These are phyloP conservation scores for Nasonia longicornis DNA, from an alignment of 1,140 invertebrate species.

Conservation along the genomic window DNA sequence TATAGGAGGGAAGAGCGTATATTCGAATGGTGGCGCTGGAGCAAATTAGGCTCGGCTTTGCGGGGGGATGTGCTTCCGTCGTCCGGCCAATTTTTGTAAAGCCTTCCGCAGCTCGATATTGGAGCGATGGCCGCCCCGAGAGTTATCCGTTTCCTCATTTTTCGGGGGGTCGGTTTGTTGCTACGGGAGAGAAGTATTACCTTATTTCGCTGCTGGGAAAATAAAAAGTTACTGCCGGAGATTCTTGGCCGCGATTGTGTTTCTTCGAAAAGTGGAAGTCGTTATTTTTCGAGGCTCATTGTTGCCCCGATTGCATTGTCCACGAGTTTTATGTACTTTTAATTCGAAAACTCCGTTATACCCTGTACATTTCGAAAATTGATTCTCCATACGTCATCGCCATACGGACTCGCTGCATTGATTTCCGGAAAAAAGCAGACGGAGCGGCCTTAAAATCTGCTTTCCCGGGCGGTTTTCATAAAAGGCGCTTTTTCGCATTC, in stretches of 20 bases:
- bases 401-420: no score
- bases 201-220: neutral
- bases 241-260: neutral
- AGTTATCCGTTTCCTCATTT: neutral
- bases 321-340: no score
- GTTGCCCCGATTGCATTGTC: neutral
- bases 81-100: neutral
- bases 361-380: neutral
- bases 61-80: neutral
- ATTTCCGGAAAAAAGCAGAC: no score
- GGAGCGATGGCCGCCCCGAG: neutral
- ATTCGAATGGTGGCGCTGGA: neutral
- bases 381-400: no score
- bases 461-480: neutral
- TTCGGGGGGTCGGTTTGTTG: neutral
- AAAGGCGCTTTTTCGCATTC: constrained; percentile 14
- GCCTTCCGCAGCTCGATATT: neutral
- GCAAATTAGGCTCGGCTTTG: neutral
- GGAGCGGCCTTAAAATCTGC: constrained; percentile 3
- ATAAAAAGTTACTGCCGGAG: neutral
- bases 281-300: neutral
- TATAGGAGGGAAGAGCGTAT: neutral
- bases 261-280: neutral
- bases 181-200: neutral
- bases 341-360: no score